phyloP scores from a whole-genome alignment of 2,888 invertebrate genomes.

The Lepidonotus clava region DNA sequence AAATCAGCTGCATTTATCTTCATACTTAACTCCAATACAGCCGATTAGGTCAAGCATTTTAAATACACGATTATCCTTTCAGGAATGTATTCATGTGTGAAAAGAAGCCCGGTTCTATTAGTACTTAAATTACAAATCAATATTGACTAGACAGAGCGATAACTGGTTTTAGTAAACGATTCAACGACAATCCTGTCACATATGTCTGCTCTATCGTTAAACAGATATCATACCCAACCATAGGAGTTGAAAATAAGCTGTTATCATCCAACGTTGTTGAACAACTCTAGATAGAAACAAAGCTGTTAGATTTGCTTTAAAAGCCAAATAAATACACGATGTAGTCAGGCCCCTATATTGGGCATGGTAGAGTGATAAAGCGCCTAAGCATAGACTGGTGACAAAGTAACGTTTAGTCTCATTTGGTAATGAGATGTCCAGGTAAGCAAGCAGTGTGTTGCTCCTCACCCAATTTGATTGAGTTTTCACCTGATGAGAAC shows the following conservation, averaged over 20 bases:
- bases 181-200: background rate
- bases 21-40: background rate
- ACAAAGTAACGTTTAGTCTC: conserved; percentile 17
- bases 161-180: background rate
- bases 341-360: background rate
- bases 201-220: background rate
- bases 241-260: background rate
- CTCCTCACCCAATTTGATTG: conserved; percentile 27
- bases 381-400: background rate
- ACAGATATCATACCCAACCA: background rate
- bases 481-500: background rate
- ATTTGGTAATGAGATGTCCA: background rate
- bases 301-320: conserved; percentile 20
- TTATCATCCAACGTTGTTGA: conserved; percentile 40
- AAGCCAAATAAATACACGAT: conserved; percentile 42
- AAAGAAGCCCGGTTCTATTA: too few relatives aligned
- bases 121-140: background rate
- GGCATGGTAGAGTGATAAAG: background rate
- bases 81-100: conserved; percentile 40
- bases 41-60: background rate
- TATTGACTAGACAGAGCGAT: conserved; percentile 46
- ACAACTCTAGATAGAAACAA: conserved; percentile 6
- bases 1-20: background rate
- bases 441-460: background rate
- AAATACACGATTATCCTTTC: background rate